These are phyloP conservation scores for Andrena bucephala DNA, from an alignment of 2,888 invertebrate genomes.

Conservation along the genomic window DNA sequence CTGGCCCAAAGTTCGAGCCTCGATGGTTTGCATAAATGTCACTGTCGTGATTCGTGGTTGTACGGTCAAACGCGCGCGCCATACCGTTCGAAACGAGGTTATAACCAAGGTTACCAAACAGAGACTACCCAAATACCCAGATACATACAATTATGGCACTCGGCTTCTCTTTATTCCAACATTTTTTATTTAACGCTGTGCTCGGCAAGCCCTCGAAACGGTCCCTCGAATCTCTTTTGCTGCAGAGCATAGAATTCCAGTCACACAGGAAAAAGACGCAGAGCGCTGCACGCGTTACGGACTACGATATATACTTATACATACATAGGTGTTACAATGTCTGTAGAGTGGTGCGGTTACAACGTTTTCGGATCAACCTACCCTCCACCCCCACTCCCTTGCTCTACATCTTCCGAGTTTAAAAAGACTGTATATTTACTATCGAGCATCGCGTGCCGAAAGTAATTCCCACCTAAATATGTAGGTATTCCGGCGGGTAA, in stretches of 20 bases:
- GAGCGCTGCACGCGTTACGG: neutral
- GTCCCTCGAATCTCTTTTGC: constrained; percentile 10
- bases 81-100: constrained; percentile 60
- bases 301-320: too few species aligned
- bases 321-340: too few species aligned
- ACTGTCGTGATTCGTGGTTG: constrained; percentile 40
- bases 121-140: constrained; percentile 80
- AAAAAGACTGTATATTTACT: too few species aligned
- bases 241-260: neutral
- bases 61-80: constrained; percentile 50
- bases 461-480: neutral
- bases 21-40: constrained; percentile 10
- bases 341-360: too few species aligned
- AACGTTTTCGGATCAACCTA: too few species aligned
- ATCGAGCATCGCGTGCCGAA: too few species aligned
- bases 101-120: constrained; percentile 81
- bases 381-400: too few species aligned
- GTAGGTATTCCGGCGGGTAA: neutral
- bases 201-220: constrained; percentile 29
- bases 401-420: too few species aligned
- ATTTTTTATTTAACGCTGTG: constrained; percentile 44
- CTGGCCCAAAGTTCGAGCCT: constrained; percentile 1
- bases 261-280: neutral
- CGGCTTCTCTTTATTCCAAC: constrained; percentile 47
- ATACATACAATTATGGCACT: constrained; percentile 80